Conservation (phyloP, 64 coral and sea anemone genomes). For the Actinia tenebrosa region DNA sequence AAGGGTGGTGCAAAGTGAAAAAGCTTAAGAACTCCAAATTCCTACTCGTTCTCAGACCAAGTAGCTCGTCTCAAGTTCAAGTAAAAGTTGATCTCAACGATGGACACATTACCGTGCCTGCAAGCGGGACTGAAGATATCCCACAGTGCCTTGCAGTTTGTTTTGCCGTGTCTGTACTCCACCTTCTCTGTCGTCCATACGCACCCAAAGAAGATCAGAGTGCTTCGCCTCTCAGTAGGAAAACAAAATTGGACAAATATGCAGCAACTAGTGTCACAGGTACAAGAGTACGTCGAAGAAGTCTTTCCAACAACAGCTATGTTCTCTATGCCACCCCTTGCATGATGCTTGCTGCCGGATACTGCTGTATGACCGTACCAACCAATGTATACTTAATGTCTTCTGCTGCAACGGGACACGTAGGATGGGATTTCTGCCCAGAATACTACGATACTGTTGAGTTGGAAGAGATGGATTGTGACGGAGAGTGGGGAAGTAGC, state of each 20-base stretch:
- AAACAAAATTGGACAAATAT: not conserved
- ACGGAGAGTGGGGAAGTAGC: not conserved
- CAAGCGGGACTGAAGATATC: not conserved
- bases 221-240: constrained; percentile 23
- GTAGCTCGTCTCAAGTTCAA: not conserved
- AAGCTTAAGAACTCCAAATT: constrained; percentile 21
- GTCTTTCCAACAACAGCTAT: constrained; percentile 8
- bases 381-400: constrained; percentile 24
- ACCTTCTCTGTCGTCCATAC: constrained; percentile 32
- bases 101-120: not conserved
- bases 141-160: constrained; percentile 23
- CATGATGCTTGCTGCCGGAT: constrained; percentile 40
- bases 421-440: constrained; percentile 12
- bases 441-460: not conserved
- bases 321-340: not conserved
- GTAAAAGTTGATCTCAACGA: constrained; percentile 7
- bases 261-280: not conserved
- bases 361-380: constrained; percentile 34
- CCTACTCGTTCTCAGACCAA: not conserved
- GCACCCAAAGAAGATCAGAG: not conserved
- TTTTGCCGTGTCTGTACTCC: constrained; percentile 10
- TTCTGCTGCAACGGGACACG: no score
- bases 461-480: not conserved
- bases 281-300: not conserved
- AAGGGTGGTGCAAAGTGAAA: constrained; percentile 39